Base-by-base conservation (phyloP, 92 coral and sea anemone species). In the Palythoa grandiflora region DNA sequence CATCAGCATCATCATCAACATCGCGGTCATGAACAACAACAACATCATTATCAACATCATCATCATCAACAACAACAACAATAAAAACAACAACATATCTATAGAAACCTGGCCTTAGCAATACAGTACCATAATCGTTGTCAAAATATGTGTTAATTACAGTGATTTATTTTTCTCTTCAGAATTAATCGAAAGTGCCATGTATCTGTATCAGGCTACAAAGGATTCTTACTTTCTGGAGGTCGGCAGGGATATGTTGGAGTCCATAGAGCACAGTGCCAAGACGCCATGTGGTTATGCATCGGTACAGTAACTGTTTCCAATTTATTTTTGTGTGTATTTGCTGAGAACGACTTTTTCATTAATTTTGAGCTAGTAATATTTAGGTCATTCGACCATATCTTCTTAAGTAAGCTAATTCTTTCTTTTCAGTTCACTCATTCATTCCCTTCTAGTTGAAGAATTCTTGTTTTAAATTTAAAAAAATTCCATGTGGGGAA, bases 241-340 rank as follows among this genome's bases (percentile, higher is more conserved):
- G 76, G 93, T 97, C 57, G 99, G 99, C 15, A 87, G 99, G 48
- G 98, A 97, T 79, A 96, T 97, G 84, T 77, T 95, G 88, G 97
- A 97, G 78, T 95, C 99, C 19, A 97, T 97, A 74, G 99, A 97
- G 75, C 87, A 83, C 73, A 97, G 99, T 89, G 98, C 98, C 38
- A 97, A 89, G 44, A 97, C 99, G n/a, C 93, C 96, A 16, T 97
- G 99, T 90, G 99, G 98, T 40, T 97, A 97, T 95, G 99, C 99
- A 9, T 92, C 99, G 28, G 99, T 97, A 91, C 77, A 94, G 85
- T n/a, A 14, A 5, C n/a, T 14, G 60, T 55, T 44, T 17, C 48
- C 44, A 14, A 74, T 44, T 4, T 3, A 44, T 44, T 9, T 63
- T 17, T 5, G 5, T 63, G 5, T 63, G 70, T 63, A 17, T 63